Percentiles rank a stretch among this genome's conserved stretches.
These are phyloP conservation scores for Crepidodera aurea DNA, from an alignment of 2,888 invertebrate genomes.

Conservation along the genomic window DNA sequence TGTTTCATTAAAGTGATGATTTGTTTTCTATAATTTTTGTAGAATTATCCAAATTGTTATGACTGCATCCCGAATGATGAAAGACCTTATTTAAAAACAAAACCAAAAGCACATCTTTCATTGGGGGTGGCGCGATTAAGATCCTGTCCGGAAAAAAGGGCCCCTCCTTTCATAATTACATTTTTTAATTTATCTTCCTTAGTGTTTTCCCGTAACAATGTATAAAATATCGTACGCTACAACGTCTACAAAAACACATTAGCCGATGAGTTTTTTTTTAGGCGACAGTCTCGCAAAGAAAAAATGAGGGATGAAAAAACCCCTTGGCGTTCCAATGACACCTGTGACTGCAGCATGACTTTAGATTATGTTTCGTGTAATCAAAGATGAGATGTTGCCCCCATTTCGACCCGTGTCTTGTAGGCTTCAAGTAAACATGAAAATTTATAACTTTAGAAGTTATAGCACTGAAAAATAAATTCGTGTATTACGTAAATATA, in stretches of 20 bases:
- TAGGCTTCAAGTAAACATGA: neutral
- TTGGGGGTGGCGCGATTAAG: constrained; percentile 22
- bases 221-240: constrained; percentile 53
- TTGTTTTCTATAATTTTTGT: no score
- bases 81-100: constrained; percentile 11
- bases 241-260: constrained; percentile 40
- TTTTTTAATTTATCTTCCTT: constrained; percentile 78
- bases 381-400: constrained; percentile 13
- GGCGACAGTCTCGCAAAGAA: constrained; percentile 31
- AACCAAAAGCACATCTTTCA: constrained; percentile 20
- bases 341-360: constrained; percentile 36
- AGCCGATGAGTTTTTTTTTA: constrained; percentile 51
- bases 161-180: constrained; percentile 63
- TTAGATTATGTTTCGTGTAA: constrained; percentile 31
- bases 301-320: constrained; percentile 34
- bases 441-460: neutral
- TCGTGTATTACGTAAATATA: no score
- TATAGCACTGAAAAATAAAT: no score
- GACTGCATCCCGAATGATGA: constrained; percentile 9
- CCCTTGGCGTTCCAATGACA: constrained; percentile 38
- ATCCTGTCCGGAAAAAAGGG: constrained; percentile 20
- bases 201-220: constrained; percentile 60
- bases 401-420: neutral
- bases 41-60: no score
- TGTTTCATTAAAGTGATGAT: no score